Conservation (phyloP, 2,888 invertebrate species). For the Adelognathus sp. region DNA sequence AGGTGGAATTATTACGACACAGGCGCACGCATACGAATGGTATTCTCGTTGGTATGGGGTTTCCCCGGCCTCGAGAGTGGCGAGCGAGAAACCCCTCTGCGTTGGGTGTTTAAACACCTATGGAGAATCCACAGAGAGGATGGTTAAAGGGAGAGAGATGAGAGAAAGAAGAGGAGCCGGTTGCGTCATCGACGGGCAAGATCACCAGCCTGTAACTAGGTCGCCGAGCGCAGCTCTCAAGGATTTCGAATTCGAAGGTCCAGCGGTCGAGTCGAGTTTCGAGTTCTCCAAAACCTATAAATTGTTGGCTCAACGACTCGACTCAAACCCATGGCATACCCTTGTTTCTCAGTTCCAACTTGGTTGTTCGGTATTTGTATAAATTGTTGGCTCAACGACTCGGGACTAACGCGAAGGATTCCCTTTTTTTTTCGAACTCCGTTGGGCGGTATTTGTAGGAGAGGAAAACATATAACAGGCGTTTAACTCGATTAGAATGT, state of each 20-base stretch:
- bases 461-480: neutral
- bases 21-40: slow-evolving; percentile 23
- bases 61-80: slow-evolving; percentile 22
- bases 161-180: slow-evolving; percentile 59
- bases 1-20: slow-evolving; percentile 40
- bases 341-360: no score
- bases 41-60: slow-evolving; percentile 38
- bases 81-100: slow-evolving; percentile 20
- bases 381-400: neutral
- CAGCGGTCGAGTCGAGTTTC: neutral
- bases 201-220: slow-evolving; percentile 77
- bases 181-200: slow-evolving; percentile 77
- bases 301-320: neutral
- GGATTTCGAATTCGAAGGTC: slow-evolving; percentile 66
- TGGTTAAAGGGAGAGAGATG: slow-evolving; percentile 14
- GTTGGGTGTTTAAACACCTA: slow-evolving; percentile 16
- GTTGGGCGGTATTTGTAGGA: neutral
- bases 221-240: slow-evolving; percentile 71
- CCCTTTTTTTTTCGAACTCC: neutral
- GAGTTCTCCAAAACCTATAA: slow-evolving; percentile 19
- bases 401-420: neutral
- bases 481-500: slow-evolving; percentile 30
- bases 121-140: slow-evolving; percentile 15
- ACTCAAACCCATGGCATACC: neutral
- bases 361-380: no score